Evolutionary conservation across 2,797 vertebrate genomes (phyloP).

Genomic region (Gephyroberyx darwinii): DNA sequence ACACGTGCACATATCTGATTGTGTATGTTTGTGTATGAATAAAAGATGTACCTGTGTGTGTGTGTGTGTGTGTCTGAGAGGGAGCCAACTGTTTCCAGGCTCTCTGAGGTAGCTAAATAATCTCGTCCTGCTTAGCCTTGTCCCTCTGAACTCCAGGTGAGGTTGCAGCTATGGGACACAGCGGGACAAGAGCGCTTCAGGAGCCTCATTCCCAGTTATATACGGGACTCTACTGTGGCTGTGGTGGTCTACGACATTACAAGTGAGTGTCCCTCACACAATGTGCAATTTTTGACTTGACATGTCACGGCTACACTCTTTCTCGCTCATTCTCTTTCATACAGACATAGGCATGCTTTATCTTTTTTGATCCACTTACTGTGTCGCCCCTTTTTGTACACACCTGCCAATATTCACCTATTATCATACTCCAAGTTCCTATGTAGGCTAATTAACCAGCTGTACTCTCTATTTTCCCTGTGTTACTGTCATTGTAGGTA

Average conservation of each 20-base stretch:
- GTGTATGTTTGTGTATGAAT: slow-evolving; percentile 4
- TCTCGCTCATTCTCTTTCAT: no score
- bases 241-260: slow-evolving; percentile 95
- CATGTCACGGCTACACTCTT: slow-evolving; percentile 2
- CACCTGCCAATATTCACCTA: background rate
- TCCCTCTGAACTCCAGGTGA: slow-evolving; percentile 82
- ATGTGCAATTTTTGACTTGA: background rate
- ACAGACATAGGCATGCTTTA: no score
- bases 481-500: background rate
- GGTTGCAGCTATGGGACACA: slow-evolving; percentile 95
- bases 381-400: no score
- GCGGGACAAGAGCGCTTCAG: slow-evolving; percentile 92
- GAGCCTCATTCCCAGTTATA: slow-evolving; percentile 93
- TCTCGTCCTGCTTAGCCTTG: slow-evolving; percentile 71
- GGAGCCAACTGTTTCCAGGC: slow-evolving; percentile 56
- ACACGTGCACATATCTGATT: background rate
- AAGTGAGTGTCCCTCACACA: slow-evolving; percentile 79
- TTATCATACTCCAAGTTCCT: background rate
- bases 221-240: slow-evolving; percentile 92
- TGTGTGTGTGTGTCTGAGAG: slow-evolving; percentile 33
- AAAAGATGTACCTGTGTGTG: background rate
- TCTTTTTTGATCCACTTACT: no score
- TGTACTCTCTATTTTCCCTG: no score
- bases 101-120: slow-evolving; percentile 66
- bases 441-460: background rate